Evolutionary conservation across 2,888 invertebrate genomes (phyloP).

Genomic region (Brenthis ino): DNA sequence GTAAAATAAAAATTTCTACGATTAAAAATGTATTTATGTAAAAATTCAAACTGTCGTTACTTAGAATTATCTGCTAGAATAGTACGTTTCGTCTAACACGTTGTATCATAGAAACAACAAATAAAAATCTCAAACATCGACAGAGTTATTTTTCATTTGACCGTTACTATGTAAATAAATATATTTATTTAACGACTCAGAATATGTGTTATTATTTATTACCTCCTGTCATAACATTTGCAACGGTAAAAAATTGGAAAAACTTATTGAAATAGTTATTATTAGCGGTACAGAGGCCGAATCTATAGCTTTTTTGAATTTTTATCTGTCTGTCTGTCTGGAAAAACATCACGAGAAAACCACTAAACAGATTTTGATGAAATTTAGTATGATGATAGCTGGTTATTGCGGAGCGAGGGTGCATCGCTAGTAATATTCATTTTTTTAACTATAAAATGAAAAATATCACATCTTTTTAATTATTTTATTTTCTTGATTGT

Average conservation of each 20-base stretch:
- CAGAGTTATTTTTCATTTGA: constrained; percentile 70
- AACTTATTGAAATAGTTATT: no score
- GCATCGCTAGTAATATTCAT: no score
- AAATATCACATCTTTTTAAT: no score
- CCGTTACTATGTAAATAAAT: constrained; percentile 80
- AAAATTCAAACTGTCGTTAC: constrained; percentile 53
- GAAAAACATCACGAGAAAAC: no score
- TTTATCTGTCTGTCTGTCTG: no score
- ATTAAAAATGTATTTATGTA: constrained; percentile 76
- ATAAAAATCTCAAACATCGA: constrained; percentile 67
- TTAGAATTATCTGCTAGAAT: constrained; percentile 41
- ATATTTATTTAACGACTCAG: constrained; percentile 80
- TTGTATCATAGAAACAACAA: constrained; percentile 54
- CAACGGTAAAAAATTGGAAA: background rate
- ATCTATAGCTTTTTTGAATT: no score
- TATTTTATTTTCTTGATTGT: no score
- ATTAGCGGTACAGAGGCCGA: no score
- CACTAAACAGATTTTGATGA: no score
- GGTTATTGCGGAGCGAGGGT: no score
- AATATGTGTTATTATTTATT: constrained; percentile 56
- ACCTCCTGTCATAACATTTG: background rate
- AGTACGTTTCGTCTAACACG: constrained; percentile 50
- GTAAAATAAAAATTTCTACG: constrained; percentile 64
- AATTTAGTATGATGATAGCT: no score
- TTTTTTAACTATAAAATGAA: no score